Conservation (phyloP, 2,113 vertebrate species). For the Polyodon spathula region DNA sequence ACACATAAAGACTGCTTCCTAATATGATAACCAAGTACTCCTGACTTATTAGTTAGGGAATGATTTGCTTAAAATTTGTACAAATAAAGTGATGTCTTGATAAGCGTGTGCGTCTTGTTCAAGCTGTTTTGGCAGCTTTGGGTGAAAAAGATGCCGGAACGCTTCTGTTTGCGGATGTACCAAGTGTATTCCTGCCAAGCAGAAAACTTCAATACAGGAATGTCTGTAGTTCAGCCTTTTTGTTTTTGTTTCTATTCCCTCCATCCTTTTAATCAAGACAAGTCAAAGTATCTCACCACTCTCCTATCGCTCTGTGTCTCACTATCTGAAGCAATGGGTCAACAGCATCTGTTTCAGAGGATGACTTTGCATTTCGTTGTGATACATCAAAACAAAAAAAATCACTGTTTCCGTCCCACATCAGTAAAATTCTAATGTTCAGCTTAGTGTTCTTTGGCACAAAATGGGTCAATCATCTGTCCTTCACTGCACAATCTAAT, state of each 20-base stretch:
- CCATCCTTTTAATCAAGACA: background rate
- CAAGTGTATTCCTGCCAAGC: slow-evolving; percentile 11
- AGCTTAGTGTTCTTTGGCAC: background rate
- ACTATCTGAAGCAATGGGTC: background rate
- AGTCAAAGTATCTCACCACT: background rate
- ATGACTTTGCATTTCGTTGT: background rate
- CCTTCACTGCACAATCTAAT: background rate
- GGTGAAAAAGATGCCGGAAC: background rate
- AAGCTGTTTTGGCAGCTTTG: background rate
- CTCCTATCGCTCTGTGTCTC: background rate
- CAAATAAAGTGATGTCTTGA: background rate
- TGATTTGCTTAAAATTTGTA: background rate
- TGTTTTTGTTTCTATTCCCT: background rate
- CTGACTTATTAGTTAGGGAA: background rate
- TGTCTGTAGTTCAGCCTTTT: slow-evolving; percentile 9
- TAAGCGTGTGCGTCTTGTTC: background rate
- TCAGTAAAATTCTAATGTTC: background rate
- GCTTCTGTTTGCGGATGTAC: slow-evolving; percentile 19
- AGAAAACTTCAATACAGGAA: slow-evolving; percentile 23
- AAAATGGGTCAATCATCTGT: background rate
- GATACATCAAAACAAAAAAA: background rate
- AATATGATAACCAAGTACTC: background rate
- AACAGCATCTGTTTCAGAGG: background rate
- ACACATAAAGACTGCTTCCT: no score
- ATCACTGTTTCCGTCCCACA: background rate